Evolutionary conservation across 2,888 invertebrate species (phyloP).

Genomic region (Macrosiphum euphorbiae): DNA sequence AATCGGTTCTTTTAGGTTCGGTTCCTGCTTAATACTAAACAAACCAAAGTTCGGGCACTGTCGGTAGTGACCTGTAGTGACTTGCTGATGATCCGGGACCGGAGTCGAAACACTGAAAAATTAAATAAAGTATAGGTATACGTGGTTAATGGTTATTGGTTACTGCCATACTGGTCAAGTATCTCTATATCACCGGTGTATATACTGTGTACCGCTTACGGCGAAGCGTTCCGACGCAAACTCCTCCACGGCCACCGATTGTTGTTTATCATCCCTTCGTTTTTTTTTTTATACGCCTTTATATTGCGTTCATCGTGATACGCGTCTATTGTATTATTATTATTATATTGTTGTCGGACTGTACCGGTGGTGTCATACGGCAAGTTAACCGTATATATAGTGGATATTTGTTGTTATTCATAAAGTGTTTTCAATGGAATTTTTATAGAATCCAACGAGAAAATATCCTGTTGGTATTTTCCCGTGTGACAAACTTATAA

Average conservation of each 20-base stretch:
- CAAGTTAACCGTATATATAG: neutral
- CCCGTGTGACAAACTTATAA: conserved; percentile 42
- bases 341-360: neutral
- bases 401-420: conserved; percentile 17
- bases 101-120: neutral
- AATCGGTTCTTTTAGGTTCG: no score
- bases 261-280: conserved; percentile 37
- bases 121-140: neutral
- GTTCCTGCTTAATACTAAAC: no score
- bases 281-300: neutral
- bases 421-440: conserved; percentile 33
- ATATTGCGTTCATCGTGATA: neutral
- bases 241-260: neutral
- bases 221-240: no score
- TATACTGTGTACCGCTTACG: no score
- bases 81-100: neutral
- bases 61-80: neutral
- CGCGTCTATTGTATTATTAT: neutral
- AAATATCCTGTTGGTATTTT: conserved; percentile 14
- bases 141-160: neutral
- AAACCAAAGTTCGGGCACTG: neutral
- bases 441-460: neutral
- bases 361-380: neutral
- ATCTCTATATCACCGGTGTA: neutral
- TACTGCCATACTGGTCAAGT: neutral